These are phyloP conservation scores for Eupithecia dodoneata DNA, from an alignment of 2,888 invertebrate species.

Conservation along the genomic window DNA sequence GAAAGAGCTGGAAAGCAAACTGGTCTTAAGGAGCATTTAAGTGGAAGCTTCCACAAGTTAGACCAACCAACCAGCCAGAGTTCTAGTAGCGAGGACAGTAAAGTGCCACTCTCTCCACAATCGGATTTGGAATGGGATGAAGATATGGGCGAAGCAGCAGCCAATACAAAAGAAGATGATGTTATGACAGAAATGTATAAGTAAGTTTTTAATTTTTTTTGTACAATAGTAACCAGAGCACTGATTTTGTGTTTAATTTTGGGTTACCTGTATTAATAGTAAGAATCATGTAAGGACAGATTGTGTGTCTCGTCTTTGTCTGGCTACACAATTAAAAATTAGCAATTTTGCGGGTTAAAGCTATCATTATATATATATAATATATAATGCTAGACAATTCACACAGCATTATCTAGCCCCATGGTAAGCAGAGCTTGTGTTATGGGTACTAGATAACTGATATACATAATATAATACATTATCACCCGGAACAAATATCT, in stretches of 20 bases:
- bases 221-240: background rate
- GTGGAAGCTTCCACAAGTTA: conserved; percentile 73
- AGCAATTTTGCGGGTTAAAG: background rate
- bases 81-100: conserved; percentile 73
- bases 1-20: background rate
- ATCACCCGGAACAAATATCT: no score
- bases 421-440: no score
- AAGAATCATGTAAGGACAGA: background rate
- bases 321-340: background rate
- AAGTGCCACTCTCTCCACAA: conserved; percentile 62
- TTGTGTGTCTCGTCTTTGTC: background rate
- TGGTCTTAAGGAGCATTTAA: conserved; percentile 35
- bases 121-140: conserved; percentile 90
- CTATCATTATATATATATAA: background rate
- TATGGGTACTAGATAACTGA: no score
- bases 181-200: conserved; percentile 81
- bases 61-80: conserved; percentile 67
- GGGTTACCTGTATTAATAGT: background rate
- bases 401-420: no score
- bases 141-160: conserved; percentile 85
- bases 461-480: no score
- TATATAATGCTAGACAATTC: background rate
- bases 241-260: background rate
- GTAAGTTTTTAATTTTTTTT: conserved; percentile 48
- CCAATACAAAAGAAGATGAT: conserved; percentile 81